Conservation (phyloP, 2,797 vertebrate genomes). For the Rhinophrynus dorsalis region DNA sequence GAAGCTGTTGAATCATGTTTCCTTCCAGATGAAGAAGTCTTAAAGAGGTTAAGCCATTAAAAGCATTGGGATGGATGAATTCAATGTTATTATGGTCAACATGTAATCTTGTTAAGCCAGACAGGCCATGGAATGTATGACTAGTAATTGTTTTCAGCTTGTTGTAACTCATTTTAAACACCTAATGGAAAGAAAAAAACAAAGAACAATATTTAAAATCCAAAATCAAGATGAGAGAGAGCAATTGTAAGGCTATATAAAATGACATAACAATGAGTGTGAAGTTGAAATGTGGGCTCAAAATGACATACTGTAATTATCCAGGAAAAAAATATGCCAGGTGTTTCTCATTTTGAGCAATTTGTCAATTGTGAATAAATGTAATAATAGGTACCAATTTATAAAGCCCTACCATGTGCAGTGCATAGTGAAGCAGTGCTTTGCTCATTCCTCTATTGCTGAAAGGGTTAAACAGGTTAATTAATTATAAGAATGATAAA, state of each 20-base stretch:
- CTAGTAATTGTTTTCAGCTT: conserved; percentile 76
- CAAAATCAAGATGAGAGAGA: neutral
- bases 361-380: neutral
- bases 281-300: neutral
- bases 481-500: no score
- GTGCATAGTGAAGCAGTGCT: no score
- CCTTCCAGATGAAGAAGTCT: conserved; percentile 88
- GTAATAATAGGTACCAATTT: neutral
- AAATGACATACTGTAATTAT: neutral
- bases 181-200: conserved; percentile 63
- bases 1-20: conserved; percentile 83
- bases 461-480: no score
- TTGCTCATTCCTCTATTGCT: no score
- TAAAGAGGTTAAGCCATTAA: conserved; percentile 81
- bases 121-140: conserved; percentile 79
- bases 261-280: neutral
- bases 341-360: neutral
- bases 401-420: no score
- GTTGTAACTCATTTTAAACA: conserved; percentile 94
- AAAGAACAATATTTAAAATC: neutral
- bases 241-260: neutral
- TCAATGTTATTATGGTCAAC: conserved; percentile 89
- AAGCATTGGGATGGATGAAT: conserved; percentile 84
- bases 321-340: neutral
- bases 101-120: conserved; percentile 78